Percentiles rank a stretch among this genome's conserved stretches.
Evolutionary conservation across 2,888 invertebrate genomes (phyloP).

Genomic region (Cephus pygmeus): DNA sequence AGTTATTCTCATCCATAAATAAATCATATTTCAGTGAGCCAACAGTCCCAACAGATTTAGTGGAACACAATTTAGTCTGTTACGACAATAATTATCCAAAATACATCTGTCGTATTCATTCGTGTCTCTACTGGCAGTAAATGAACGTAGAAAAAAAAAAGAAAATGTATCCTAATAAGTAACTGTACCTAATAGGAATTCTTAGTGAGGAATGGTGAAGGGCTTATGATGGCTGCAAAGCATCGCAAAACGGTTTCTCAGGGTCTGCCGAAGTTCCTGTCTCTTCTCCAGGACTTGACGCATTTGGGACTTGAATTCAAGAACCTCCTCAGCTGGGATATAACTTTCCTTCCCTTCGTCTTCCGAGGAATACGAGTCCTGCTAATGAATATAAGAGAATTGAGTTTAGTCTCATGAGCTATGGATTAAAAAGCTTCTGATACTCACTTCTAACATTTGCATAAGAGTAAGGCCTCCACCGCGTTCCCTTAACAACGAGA

Average conservation of each 20-base stretch:
- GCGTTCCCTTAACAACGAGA: slow-evolving; percentile 51
- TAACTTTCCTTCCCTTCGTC: slow-evolving; percentile 77
- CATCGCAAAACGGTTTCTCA: slow-evolving; percentile 85
- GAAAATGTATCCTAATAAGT: slow-evolving; percentile 39
- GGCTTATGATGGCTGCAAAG: slow-evolving; percentile 70
- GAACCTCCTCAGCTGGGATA: slow-evolving; percentile 90
- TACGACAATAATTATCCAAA: slow-evolving; percentile 42
- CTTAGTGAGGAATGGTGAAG: slow-evolving; percentile 55
- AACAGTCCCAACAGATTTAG: not conserved
- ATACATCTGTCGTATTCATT: slow-evolving; percentile 41
- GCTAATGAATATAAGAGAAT: slow-evolving; percentile 22
- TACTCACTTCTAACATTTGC: slow-evolving; percentile 82
- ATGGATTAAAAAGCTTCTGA: not conserved
- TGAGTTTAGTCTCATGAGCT: not conserved
- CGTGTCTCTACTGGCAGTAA: slow-evolving; percentile 44
- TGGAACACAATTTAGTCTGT: slow-evolving; percentile 18
- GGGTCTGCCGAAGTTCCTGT: slow-evolving; percentile 82
- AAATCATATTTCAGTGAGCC: slow-evolving; percentile 1
- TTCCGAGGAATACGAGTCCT: slow-evolving; percentile 84
- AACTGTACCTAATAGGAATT: slow-evolving; percentile 37
- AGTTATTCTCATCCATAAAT: slow-evolving; percentile 3
- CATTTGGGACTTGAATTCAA: slow-evolving; percentile 85
- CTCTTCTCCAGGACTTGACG: slow-evolving; percentile 83
- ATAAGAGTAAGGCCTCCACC: slow-evolving; percentile 75
- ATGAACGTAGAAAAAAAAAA: slow-evolving; percentile 50